Percentiles rank a stretch among this genome's conserved stretches.
These are phyloP conservation scores for Tetheella fluctuosa DNA, from an alignment of 2,888 invertebrate genomes.

Conservation along the genomic window DNA sequence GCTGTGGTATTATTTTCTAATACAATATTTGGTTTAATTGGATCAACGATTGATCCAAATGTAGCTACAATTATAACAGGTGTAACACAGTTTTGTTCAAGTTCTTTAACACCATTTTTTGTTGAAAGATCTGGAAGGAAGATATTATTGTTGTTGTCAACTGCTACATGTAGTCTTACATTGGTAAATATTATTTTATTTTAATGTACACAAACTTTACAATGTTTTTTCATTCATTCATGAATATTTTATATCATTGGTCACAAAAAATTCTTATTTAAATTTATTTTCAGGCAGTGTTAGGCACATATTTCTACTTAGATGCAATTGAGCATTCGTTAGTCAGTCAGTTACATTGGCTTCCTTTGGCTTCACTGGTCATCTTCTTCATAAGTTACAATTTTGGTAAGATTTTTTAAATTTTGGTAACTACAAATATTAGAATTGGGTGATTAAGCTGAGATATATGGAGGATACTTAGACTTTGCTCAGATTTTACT, in stretches of 20 bases:
- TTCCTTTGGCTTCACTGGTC: slow-evolving; percentile 34
- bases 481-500: too few species aligned
- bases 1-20: slow-evolving; percentile 35
- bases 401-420: slow-evolving; percentile 36
- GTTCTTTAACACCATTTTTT: slow-evolving; percentile 33
- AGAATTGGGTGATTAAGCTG: too few species aligned
- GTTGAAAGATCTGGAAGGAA: slow-evolving; percentile 41
- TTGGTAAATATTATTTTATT: slow-evolving; percentile 32
- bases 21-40: slow-evolving; percentile 41
- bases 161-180: slow-evolving; percentile 32
- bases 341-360: slow-evolving; percentile 24
- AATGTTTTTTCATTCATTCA: not conserved
- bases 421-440: too few species aligned
- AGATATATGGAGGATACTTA: too few species aligned
- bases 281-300: slow-evolving; percentile 24
- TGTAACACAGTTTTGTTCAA: slow-evolving; percentile 32
- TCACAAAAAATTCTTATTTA: too few species aligned
- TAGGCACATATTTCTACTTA: slow-evolving; percentile 40
- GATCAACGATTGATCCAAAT: slow-evolving; percentile 36
- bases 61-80: slow-evolving; percentile 44
- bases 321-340: slow-evolving; percentile 17
- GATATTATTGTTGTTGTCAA: slow-evolving; percentile 35
- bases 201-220: not conserved
- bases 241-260: too few species aligned
- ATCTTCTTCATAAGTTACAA: slow-evolving; percentile 38